phyloP scores from a whole-genome alignment of 2,888 invertebrate genomes.

The Drosophila parthenogenetica region DNA sequence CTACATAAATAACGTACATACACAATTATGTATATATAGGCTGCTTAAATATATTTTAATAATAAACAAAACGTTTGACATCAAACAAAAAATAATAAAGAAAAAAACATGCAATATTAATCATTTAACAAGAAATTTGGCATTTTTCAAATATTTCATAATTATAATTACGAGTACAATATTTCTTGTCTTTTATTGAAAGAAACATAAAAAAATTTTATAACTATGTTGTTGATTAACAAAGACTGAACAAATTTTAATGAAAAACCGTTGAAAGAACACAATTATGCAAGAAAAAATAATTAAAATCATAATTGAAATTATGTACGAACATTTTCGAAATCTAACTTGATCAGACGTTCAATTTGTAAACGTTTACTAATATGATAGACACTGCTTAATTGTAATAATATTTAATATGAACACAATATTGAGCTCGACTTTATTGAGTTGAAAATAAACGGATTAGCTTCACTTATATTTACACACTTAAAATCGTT shows the following conservation, averaged over 20 bases:
- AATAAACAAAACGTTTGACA: constrained; percentile 36
- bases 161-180: constrained; percentile 22
- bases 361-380: constrained; percentile 61
- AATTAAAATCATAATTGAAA: constrained; percentile 10
- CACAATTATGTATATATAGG: constrained; percentile 27
- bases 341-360: constrained; percentile 41
- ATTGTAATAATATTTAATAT: constrained; percentile 47
- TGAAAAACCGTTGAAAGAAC: constrained; percentile 38
- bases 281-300: neutral
- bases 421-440: constrained; percentile 33
- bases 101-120: constrained; percentile 46
- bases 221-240: constrained; percentile 71
- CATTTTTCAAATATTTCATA: constrained; percentile 31
- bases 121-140: constrained; percentile 39
- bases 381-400: constrained; percentile 62
- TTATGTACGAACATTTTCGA: constrained; percentile 23
- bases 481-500: constrained; percentile 15
- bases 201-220: constrained; percentile 47
- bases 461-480: constrained; percentile 37
- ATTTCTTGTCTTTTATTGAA: constrained; percentile 30
- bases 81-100: constrained; percentile 19
- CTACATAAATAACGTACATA: constrained; percentile 22
- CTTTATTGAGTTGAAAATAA: constrained; percentile 37
- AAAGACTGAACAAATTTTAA: constrained; percentile 76
- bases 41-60: constrained; percentile 54